Conservation (phyloP, 2,797 vertebrate genomes). For the Macrochelys suwanniensis region DNA sequence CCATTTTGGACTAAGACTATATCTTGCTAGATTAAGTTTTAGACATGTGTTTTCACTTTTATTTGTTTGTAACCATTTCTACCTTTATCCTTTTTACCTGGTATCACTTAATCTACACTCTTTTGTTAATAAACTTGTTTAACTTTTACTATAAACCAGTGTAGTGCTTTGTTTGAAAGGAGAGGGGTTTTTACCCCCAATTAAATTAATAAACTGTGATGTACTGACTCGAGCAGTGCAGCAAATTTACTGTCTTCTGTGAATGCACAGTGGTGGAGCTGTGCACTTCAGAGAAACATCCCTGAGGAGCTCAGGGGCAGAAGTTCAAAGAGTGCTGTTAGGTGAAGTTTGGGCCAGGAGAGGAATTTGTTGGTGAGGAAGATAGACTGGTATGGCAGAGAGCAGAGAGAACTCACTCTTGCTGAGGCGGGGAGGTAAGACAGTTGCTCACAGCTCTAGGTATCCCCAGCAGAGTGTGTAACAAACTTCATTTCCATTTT, state of each 20-base stretch:
- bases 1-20: background rate
- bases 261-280: background rate
- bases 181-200: background rate
- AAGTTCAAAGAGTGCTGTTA: background rate
- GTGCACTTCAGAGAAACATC: background rate
- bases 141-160: background rate
- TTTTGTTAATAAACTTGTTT: background rate
- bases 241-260: background rate
- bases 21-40: background rate
- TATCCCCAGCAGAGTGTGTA: background rate
- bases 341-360: background rate
- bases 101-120: background rate
- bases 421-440: background rate
- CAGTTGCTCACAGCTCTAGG: background rate
- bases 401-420: background rate
- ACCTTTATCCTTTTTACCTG: background rate
- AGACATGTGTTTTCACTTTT: background rate
- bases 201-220: background rate
- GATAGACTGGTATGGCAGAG: background rate
- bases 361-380: background rate
- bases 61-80: background rate
- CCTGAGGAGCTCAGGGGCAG: background rate
- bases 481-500: background rate
- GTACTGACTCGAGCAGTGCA: background rate
- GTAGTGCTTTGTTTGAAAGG: background rate